Percentiles rank a stretch among this genome's conserved stretches.
These are phyloP conservation scores for Hypothenemus hampei DNA, from an alignment of 1,140 invertebrate genomes.

Conservation along the genomic window DNA sequence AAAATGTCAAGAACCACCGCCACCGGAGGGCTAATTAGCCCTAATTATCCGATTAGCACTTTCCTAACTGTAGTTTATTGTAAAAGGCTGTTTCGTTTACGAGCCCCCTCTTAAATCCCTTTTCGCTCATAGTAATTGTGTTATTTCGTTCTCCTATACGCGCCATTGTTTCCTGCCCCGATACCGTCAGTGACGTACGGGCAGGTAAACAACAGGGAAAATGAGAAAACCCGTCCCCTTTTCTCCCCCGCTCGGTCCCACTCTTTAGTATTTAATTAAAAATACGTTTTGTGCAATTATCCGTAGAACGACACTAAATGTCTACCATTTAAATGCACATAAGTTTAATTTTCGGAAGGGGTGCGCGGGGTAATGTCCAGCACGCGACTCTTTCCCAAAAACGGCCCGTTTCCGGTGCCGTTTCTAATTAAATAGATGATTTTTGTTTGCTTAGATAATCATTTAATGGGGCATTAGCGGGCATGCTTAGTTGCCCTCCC, in stretches of 20 bases:
- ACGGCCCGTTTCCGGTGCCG: conserved; percentile 42
- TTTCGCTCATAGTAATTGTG: conserved; percentile 5
- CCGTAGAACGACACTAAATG: conserved; percentile 16
- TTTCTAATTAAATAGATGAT: conserved; percentile 49
- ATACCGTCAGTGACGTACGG: background rate
- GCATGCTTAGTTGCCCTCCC: conserved; percentile 41
- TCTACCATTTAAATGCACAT: conserved; percentile 34
- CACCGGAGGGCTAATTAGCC: conserved; percentile 14
- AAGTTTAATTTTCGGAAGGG: conserved; percentile 31
- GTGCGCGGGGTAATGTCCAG: no score
- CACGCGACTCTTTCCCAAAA: conserved; percentile 43
- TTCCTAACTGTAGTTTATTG: conserved; percentile 13
- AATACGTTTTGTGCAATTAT: conserved; percentile 22
- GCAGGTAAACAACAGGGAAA: no score
- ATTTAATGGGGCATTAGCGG: conserved; percentile 45
- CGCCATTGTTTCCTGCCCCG: no score
- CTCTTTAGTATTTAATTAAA: no score
- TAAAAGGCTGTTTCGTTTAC: conserved; percentile 1
- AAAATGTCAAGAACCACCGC: conserved; percentile 4
- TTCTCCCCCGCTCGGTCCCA: no score
- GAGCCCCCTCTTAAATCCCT: conserved; percentile 7
- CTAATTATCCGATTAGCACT: conserved; percentile 19
- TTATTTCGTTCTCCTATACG: conserved; percentile 9
- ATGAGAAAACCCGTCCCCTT: no score
- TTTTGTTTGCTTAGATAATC: conserved; percentile 49